phyloP scores from a whole-genome alignment of 2,888 invertebrate genomes.

The Bugulina stolonifera region DNA sequence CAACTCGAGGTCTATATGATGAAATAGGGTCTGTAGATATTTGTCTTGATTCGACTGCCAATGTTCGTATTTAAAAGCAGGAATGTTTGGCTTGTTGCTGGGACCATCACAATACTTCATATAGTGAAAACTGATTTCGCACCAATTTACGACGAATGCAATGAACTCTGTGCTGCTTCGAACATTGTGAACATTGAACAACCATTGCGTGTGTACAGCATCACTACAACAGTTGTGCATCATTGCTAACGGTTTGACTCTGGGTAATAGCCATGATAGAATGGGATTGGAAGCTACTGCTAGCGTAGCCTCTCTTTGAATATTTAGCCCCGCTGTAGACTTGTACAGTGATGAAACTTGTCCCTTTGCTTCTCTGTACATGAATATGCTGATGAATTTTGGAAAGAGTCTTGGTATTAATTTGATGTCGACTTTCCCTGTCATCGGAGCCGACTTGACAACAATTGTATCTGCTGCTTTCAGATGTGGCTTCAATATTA shows the following conservation, averaged over 20 bases:
- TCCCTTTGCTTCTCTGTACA: conserved; percentile 5
- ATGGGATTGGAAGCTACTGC: background rate
- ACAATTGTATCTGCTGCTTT: conserved; percentile 4
- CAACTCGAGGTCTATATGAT: background rate
- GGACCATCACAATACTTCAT: background rate
- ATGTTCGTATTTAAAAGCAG: conserved; percentile 4
- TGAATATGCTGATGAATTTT: background rate
- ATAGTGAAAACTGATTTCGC: background rate
- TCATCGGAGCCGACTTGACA: background rate
- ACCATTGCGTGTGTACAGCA: background rate
- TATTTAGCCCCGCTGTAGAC: background rate
- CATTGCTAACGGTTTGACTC: background rate
- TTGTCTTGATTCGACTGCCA: background rate
- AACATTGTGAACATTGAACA: background rate
- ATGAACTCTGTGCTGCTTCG: background rate
- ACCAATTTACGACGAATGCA: background rate
- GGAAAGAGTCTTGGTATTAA: background rate
- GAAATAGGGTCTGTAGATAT: background rate
- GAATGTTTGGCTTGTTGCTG: background rate
- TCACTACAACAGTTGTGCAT: background rate
- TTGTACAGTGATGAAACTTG: background rate
- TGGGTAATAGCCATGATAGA: background rate
- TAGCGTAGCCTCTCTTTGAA: background rate
- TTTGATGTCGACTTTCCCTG: background rate
- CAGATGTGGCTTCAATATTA: background rate